Evolutionary conservation across 2,888 invertebrate species (phyloP).

Genomic region (Drosophila birchii): DNA sequence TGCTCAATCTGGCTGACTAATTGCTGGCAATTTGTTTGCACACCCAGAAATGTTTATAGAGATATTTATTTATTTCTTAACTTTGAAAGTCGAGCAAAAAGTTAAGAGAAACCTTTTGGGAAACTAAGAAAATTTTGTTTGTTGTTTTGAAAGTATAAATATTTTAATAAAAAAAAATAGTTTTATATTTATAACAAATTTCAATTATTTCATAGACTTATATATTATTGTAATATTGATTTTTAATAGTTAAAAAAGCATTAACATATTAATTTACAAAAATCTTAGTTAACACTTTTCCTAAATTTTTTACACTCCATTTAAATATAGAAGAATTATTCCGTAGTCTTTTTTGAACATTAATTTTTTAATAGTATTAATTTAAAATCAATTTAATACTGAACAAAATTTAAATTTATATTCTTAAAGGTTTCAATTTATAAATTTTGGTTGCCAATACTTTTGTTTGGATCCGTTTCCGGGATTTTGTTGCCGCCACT

Average conservation of each 20-base stretch:
- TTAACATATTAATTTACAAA: neutral
- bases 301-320: neutral
- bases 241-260: neutral
- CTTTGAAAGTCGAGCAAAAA: neutral
- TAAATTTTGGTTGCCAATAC: neutral
- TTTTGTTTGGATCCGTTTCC: constrained; percentile 21
- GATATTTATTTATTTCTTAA: neutral
- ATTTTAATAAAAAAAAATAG: too few species aligned
- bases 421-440: neutral
- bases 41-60: neutral
- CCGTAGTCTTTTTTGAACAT: neutral
- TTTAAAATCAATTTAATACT: constrained; percentile 1
- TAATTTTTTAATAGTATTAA: neutral
- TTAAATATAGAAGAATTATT: neutral
- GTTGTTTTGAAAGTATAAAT: neutral
- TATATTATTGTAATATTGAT: neutral
- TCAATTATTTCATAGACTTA: neutral
- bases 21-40: constrained; percentile 68
- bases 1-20: constrained; percentile 72
- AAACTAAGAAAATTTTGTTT: neutral
- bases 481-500: neutral
- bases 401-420: constrained; percentile 1
- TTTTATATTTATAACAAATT: neutral
- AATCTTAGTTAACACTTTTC: neutral
- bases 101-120: neutral